Conservation (phyloP, 1,140 invertebrate species). For the Heliconius congener region DNA sequence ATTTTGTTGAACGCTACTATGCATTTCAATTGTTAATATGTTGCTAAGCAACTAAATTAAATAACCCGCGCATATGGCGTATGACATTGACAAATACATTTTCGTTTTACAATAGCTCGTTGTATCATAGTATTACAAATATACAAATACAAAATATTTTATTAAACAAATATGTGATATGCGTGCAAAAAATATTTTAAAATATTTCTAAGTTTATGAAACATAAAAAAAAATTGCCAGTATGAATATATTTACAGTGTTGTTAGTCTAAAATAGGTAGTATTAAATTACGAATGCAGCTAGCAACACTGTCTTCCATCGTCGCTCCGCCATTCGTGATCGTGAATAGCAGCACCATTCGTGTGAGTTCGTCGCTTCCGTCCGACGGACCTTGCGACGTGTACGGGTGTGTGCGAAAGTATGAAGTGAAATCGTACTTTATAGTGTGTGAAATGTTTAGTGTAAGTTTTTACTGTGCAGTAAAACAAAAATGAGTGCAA, state of each 20-base stretch:
- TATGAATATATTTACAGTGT: neutral
- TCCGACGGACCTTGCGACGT: slow-evolving; percentile 72
- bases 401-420: slow-evolving; percentile 80
- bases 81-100: slow-evolving; percentile 20
- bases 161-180: neutral
- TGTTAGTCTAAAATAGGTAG: neutral
- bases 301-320: slow-evolving; percentile 41
- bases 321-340: slow-evolving; percentile 57
- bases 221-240: neutral
- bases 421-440: slow-evolving; percentile 80
- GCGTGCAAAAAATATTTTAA: neutral
- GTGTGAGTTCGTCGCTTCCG: slow-evolving; percentile 75
- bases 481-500: slow-evolving; percentile 79
- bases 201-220: neutral
- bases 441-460: slow-evolving; percentile 81
- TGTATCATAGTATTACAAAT: neutral
- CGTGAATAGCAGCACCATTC: slow-evolving; percentile 56
- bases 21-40: slow-evolving; percentile 58
- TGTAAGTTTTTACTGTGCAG: slow-evolving; percentile 80
- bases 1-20: slow-evolving; percentile 50
- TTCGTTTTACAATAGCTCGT: neutral
- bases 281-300: neutral
- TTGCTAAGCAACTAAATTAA: slow-evolving; percentile 72
- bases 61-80: slow-evolving; percentile 54
- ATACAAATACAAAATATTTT: neutral